A percentile compares a stretch with the other conserved stretches of the same genome.
Evolutionary conservation across 2,113 vertebrate genomes (phyloP).

Genomic region (Ageneiosus marmoratus): DNA sequence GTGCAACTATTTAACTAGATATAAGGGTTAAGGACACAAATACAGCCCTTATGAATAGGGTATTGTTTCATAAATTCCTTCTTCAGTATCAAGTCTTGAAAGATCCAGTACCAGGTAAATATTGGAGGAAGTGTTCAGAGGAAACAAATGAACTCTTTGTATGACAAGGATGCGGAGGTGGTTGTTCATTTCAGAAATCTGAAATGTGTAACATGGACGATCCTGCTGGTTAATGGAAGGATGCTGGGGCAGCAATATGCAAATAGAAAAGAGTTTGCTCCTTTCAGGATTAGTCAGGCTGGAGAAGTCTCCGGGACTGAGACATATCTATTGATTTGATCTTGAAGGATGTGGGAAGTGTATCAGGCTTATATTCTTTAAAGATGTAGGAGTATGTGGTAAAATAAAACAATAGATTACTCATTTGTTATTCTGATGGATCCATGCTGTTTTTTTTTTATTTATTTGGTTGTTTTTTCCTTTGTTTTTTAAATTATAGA

Average conservation of each 20-base stretch:
- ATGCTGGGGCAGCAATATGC: conserved; percentile 27
- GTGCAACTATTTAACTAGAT: not conserved
- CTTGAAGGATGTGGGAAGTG: conserved; percentile 31
- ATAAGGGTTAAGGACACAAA: not conserved
- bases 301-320: conserved; percentile 33
- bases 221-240: conserved; percentile 28
- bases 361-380: conserved; percentile 16
- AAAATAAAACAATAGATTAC: conserved; percentile 10
- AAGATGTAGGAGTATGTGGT: conserved; percentile 20
- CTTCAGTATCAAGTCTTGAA: not conserved
- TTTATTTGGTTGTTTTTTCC: not conserved
- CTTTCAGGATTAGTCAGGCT: conserved; percentile 40
- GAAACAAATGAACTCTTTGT: conserved; percentile 16
- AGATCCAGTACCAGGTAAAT: not conserved
- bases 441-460: not conserved
- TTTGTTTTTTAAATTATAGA: not conserved
- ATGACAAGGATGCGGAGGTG: not conserved
- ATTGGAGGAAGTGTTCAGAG: not conserved
- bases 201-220: conserved; percentile 29
- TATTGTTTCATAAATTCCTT: not conserved
- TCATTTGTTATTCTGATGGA: conserved; percentile 23
- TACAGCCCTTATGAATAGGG: not conserved
- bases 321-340: conserved; percentile 28
- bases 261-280: conserved; percentile 34
- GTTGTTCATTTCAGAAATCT: conserved; percentile 23